Evolutionary conservation across 2,797 vertebrate species (phyloP).

Genomic region (Merluccius polli): DNA sequence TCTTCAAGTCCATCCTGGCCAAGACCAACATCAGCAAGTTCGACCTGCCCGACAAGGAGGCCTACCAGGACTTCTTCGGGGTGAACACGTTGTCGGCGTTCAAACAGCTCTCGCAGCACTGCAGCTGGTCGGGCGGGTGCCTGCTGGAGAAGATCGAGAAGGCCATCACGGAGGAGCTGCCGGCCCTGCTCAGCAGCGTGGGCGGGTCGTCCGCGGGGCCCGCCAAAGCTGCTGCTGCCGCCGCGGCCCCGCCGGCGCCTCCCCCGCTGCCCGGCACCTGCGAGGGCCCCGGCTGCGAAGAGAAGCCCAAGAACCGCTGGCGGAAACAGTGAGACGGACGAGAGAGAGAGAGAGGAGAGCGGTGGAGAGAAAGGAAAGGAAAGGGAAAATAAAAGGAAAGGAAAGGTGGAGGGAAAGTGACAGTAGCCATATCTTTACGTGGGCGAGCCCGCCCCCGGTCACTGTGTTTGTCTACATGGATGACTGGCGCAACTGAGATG

Average conservation of each 20-base stretch:
- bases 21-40: slow-evolving; percentile 99
- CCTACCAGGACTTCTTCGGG: slow-evolving; percentile 98
- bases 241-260: slow-evolving; percentile 35
- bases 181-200: slow-evolving; percentile 78
- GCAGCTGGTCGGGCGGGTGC: slow-evolving; percentile 89
- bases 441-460: not conserved
- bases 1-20: slow-evolving; percentile 97
- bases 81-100: slow-evolving; percentile 84
- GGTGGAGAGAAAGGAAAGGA: not conserved
- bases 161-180: slow-evolving; percentile 84
- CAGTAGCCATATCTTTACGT: not conserved
- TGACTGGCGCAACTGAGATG: not conserved
- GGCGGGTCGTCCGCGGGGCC: slow-evolving; percentile 41
- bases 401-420: not conserved
- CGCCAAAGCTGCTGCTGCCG: slow-evolving; percentile 24
- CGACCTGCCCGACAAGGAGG: slow-evolving; percentile 92
- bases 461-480: not conserved
- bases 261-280: slow-evolving; percentile 59
- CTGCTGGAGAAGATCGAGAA: slow-evolving; percentile 84
- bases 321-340: slow-evolving; percentile 66
- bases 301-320: slow-evolving; percentile 73
- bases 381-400: not conserved
- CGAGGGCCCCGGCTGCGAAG: slow-evolving; percentile 53
- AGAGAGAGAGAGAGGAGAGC: slow-evolving; percentile 19
- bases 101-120: slow-evolving; percentile 85